Conservation (phyloP, 2,888 invertebrate species). For the Seira ritae region DNA sequence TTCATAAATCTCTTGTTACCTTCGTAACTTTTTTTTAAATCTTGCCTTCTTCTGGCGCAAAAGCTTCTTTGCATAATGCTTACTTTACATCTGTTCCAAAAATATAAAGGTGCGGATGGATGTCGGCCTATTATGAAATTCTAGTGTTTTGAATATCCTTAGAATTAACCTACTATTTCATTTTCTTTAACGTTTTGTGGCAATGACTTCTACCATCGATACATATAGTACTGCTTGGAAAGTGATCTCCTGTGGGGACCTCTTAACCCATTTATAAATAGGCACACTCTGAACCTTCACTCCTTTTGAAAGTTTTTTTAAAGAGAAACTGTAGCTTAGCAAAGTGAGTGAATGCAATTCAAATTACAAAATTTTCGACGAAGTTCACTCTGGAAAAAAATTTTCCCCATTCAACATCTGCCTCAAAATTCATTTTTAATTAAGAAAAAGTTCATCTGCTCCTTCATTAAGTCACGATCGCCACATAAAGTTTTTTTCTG, state of each 20-base stretch:
- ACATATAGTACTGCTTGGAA: background rate
- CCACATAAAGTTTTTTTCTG: background rate
- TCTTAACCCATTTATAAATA: no score
- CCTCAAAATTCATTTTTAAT: conserved; percentile 10
- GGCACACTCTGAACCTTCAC: no score
- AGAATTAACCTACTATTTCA: no score
- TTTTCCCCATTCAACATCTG: background rate
- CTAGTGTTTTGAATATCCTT: no score
- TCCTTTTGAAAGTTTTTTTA: background rate
- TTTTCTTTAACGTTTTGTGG: background rate
- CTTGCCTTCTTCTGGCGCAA: background rate
- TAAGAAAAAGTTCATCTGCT: conserved; percentile 11
- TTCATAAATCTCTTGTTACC: conserved; percentile 2
- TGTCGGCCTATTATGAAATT: no score
- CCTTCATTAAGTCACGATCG: background rate
- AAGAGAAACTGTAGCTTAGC: background rate
- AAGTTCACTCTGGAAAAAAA: background rate
- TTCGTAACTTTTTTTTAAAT: background rate
- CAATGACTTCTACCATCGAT: background rate
- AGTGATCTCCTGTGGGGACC: no score
- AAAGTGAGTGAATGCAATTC: background rate
- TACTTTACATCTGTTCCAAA: no score
- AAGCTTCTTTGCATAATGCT: no score
- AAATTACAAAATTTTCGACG: background rate
- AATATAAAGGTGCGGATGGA: no score